Evolutionary conservation across 2,113 vertebrate genomes (phyloP).

Genomic region (rat (Rattus norvegicus)): DNA sequence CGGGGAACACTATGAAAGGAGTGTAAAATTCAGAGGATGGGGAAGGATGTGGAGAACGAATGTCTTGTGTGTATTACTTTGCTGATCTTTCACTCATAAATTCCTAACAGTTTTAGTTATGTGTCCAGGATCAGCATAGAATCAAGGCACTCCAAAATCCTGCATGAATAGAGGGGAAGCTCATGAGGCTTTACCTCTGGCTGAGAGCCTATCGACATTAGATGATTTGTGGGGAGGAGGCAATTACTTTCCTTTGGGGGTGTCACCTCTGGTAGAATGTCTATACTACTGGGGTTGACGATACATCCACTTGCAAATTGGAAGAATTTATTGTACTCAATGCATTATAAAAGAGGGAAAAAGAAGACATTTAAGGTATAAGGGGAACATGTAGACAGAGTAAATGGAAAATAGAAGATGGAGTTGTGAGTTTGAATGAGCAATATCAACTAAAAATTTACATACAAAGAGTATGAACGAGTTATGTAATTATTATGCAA

Average conservation of each 20-base stretch:
- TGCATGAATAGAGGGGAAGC: neutral
- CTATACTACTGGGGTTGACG: neutral
- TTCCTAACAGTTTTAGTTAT: neutral
- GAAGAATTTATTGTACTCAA: neutral
- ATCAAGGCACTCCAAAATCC: too few relatives aligned
- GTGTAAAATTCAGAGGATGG: neutral
- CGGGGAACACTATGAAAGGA: neutral
- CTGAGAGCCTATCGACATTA: neutral
- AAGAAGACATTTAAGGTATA: neutral
- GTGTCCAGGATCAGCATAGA: neutral
- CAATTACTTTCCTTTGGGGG: neutral
- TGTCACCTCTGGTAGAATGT: neutral
- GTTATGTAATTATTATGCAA: conserved; percentile 35
- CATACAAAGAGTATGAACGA: neutral
- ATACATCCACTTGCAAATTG: neutral
- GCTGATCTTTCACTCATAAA: neutral
- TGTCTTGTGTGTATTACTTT: neutral
- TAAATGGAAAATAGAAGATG: neutral
- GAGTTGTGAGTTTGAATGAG: neutral
- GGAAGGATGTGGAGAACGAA: neutral
- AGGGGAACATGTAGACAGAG: neutral
- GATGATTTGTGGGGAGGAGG: neutral
- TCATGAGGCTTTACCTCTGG: neutral
- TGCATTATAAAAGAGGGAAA: too few relatives aligned
- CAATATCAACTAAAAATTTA: neutral